These are phyloP conservation scores for Phyllotreta cruciferae DNA, from an alignment of 2,888 invertebrate genomes.

Conservation along the genomic window DNA sequence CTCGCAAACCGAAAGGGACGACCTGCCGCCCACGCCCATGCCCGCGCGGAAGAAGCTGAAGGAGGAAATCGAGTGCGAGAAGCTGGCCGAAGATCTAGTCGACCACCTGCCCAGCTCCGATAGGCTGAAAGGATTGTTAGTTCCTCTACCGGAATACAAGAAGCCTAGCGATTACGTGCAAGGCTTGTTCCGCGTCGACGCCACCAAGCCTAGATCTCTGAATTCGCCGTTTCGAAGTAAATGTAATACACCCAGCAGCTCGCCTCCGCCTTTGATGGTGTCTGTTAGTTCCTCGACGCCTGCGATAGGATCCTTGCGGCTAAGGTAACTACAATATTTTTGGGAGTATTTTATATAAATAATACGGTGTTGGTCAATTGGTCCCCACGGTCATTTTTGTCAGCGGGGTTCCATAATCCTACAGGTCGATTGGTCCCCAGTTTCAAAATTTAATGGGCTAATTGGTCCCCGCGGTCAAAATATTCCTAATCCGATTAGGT, in stretches of 20 bases:
- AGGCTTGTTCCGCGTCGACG: slow-evolving; percentile 69
- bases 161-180: slow-evolving; percentile 74
- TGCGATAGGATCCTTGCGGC: slow-evolving; percentile 38
- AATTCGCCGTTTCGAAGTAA: slow-evolving; percentile 58
- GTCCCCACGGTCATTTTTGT: too few species aligned
- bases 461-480: too few species aligned
- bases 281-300: slow-evolving; percentile 39
- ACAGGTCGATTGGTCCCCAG: too few species aligned
- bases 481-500: too few species aligned
- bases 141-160: slow-evolving; percentile 71
- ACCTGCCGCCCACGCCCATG: slow-evolving; percentile 59
- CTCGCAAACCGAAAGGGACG: slow-evolving; percentile 59
- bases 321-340: slow-evolving; percentile 44
- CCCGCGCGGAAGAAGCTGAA: slow-evolving; percentile 68
- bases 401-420: too few species aligned
- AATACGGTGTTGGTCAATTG: too few species aligned
- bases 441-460: too few species aligned
- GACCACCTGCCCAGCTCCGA: slow-evolving; percentile 69
- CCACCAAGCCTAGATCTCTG: slow-evolving; percentile 61
- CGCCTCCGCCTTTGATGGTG: slow-evolving; percentile 53
- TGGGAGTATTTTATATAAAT: not conserved
- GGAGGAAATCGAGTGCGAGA: slow-evolving; percentile 83
- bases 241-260: slow-evolving; percentile 54
- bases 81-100: slow-evolving; percentile 69
- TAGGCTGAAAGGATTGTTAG: slow-evolving; percentile 73